A percentile compares a stretch with the other conserved stretches of the same genome.
Evolutionary conservation across 2,888 invertebrate genomes (phyloP).

Genomic region (Aporophyla nigra): DNA sequence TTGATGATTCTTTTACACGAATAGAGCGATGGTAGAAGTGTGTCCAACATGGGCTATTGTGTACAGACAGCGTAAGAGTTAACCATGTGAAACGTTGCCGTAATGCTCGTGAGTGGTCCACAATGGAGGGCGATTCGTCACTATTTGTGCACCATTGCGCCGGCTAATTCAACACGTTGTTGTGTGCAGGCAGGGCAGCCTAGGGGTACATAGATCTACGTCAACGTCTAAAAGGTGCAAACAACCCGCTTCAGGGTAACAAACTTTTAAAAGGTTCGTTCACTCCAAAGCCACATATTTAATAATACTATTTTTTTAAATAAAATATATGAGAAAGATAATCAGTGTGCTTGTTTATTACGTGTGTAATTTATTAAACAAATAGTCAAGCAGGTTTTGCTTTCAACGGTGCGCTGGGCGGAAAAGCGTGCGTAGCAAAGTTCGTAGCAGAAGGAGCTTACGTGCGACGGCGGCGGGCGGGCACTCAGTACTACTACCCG

Average conservation of each 20-base stretch:
- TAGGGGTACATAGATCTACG: not conserved
- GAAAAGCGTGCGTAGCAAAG: conserved; percentile 82
- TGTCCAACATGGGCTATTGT: conserved; percentile 50
- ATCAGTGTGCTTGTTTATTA: not conserved
- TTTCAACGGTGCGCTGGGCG: conserved; percentile 51
- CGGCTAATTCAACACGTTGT: conserved; percentile 51
- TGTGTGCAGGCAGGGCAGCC: conserved; percentile 18
- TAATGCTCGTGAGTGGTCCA: conserved; percentile 35
- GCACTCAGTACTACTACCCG: conserved; percentile 85
- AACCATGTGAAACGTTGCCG: conserved; percentile 59
- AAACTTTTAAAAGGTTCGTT: conserved; percentile 28
- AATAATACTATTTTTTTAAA: not conserved
- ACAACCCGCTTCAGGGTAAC: not conserved
- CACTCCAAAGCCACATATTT: conserved; percentile 6
- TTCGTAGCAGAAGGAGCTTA: conserved; percentile 83
- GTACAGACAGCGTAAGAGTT: conserved; percentile 40
- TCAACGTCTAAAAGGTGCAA: conserved; percentile 24
- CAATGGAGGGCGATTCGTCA: conserved; percentile 57
- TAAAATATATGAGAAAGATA: not conserved
- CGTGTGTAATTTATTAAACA: conserved; percentile 10
- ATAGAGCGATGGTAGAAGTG: conserved; percentile 28
- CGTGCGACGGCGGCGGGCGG: conserved; percentile 87
- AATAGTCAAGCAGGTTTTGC: conserved; percentile 17
- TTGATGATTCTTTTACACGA: conserved; percentile 46
- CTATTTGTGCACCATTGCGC: conserved; percentile 61